Base-by-base conservation (phyloP, 2,113 vertebrate genomes). In the Chroicocephalus ridibundus region DNA sequence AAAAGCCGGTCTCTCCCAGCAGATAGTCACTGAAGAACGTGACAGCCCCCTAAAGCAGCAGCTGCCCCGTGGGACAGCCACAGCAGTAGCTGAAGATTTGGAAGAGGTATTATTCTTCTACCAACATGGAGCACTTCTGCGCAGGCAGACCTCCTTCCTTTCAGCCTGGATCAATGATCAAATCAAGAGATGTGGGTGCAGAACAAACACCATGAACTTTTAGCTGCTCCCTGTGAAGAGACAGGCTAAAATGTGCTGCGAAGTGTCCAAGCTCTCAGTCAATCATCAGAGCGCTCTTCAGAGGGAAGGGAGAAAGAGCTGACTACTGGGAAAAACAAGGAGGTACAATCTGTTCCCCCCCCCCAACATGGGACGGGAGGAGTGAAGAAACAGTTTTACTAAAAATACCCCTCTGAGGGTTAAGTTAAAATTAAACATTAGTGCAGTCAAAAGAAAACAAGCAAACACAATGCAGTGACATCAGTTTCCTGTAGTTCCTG, bases 341-440 rank as follows among this genome's bases (percentile, higher is more conserved):
- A 87, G 85, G 75, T 40, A 87, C 57, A 77, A 42, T 87, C 92
- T 93, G 61, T 36, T 68, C n/a, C 52, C 9, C 17, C 24, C n/a
- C 42, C 16, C 5, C 38, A 86, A 36, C 75, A 42, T 2, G 12
- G 69, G 62, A 83, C 54, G 66, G 70, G 21, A 92, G 86, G 49
- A 88, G 38, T 19, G 68, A 89, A 97, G 87, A 96, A 94, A 87
- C 22, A 22, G 71, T 83, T 97, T 95, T 86, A 86, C 95, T 96
- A 96, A 96, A 95, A 97, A 95, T 95, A 96, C 9, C 32, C 36
- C 65, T 96, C 75, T 44, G 93, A 95, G 96, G 91, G 93, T 96
- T 97, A 97, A 95, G 96, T 95, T 93, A 95, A 96, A 97, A 97
- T 97, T 95, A 95, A 95, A 95, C 93, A 88, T 91, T 58, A 87